A percentile compares a stretch with the other conserved stretches of the same genome.
Conservation (phyloP, 1,140 invertebrate species). For the Brachionus paranguensis region DNA sequence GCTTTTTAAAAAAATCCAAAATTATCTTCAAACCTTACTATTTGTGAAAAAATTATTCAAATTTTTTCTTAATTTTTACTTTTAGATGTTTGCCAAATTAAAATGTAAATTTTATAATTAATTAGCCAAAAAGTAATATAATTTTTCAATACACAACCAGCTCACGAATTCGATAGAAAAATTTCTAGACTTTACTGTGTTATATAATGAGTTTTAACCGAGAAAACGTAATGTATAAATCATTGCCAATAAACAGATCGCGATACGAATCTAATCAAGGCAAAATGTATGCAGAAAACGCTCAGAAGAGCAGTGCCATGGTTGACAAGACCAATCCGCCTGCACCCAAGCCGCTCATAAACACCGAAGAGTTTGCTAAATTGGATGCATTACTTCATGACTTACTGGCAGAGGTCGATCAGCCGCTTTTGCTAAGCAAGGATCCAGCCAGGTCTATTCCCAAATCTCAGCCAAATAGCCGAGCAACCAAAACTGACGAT, state of each 20-base stretch:
- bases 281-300: neutral
- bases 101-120: constrained; percentile 34
- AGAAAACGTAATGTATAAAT: constrained; percentile 15
- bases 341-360: neutral
- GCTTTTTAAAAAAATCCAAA: neutral
- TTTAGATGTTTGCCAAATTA: constrained; percentile 19
- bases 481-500: neutral
- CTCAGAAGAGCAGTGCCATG: neutral
- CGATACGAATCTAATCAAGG: neutral
- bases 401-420: constrained; percentile 30
- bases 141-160: neutral
- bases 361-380: constrained; percentile 31
- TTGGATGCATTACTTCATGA: constrained; percentile 28
- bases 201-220: constrained; percentile 16
- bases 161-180: neutral
- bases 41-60: neutral
- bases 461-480: neutral
- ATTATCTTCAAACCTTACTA: neutral
- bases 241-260: neutral
- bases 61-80: neutral
- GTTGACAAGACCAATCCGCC: neutral
- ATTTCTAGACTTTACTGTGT: neutral
- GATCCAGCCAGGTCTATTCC: neutral
- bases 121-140: neutral
- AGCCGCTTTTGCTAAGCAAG: constrained; percentile 3